Base-by-base conservation (phyloP, 2,797 vertebrate species). In the Xenopus petersii region DNA sequence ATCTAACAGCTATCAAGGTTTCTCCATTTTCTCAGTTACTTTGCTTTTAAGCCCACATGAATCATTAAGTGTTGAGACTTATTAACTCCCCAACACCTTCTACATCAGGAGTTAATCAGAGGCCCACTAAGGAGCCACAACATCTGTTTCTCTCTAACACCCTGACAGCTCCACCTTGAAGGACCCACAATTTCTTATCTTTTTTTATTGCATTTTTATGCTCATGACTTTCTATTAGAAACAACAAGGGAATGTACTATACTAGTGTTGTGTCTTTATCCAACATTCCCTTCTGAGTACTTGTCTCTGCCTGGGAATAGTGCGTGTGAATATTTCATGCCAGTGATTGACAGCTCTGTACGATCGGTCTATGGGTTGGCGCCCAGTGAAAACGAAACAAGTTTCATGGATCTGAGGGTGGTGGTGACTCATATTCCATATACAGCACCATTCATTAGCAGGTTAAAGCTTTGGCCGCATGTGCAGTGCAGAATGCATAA, bases 311-410 rank as follows among this genome's bases (percentile, higher is more conserved):
- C 62, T 79, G 66, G 61, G 76, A 79, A 79, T 70, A 51, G n/a
- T 17, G 71, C 65, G 76, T 78, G 88, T 92, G 87, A 92, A 93
- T 93, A 93, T 93, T 93, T 93, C 86, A 93, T 93, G 88, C 64
- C 63, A 70, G 80, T 89, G 90, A 93, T 67, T 89, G 91, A 89
- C 91, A 88, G 86, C 75, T 87, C 83, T 85, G 75, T 82, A 92
- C 83, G 86, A 87, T 86, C 86, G 85, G 86, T 86, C 87, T 86
- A 83, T 85, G 83, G 83, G 75, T 88, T 91, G 92, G 91, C 90
- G 92, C 92, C 90, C 85, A 70, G 65, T 26, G 58, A 47, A 59
- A 74, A 71, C 61, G 61, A 68, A 51, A 73, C 75, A 73, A 17
- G 65, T 67, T 78, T 72, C 65, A 73, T 63, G 46, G 71, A 60